Evolutionary conservation across 1,140 invertebrate genomes (phyloP), one percentile per base, ranked within the genome.

Genomic region (Saccostrea echinata): DNA sequence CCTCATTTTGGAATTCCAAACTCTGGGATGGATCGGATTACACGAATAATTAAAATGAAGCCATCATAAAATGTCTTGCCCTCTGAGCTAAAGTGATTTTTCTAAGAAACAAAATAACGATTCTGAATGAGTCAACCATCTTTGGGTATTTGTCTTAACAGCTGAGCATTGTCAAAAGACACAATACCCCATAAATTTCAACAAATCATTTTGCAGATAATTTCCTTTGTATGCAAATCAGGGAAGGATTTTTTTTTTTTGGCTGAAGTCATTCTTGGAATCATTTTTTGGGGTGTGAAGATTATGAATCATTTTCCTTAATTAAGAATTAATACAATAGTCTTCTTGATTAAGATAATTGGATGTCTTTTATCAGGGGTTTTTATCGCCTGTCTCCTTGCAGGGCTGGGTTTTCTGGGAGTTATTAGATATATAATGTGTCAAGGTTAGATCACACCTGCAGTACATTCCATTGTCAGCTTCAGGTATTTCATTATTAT

Each of bases 201-300:
- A 83, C 18, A 83, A 83, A 83, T 83, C 35, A 83, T 83, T 43
- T 52, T 52, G 35, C 35, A 52, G 52, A 83, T 51, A 83, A 83
- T 52, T 52, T 83, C 81, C 81, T 83, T 83, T 83, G 81, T 83
- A 83, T 83, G 81, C 81, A 83, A 83, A 83, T 83, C 43, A 76
- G 68, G 18, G 16, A 76, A 64, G 30, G 11, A 12, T 24, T 30
- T 71, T 76, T 76, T 76, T 76, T 76, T 24, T 11, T 13, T 21
- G 30, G 68, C 68, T 33, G 68, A 76, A 76, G 27, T 76, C 68
- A 76, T 33, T 76, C 24, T 30, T 30, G 27, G 27, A 11, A 76
- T 30, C 3, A 43, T 76, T 76, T 76, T 27, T 76, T 16, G 30
- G 57, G 27, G 68, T 76, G 68, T 18, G 16, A 76, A 33, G 68